Evolutionary conservation across 2,113 vertebrate species (phyloP), one percentile per base, ranked within the genome.

Genomic region (Tupaia chinensis): DNA sequence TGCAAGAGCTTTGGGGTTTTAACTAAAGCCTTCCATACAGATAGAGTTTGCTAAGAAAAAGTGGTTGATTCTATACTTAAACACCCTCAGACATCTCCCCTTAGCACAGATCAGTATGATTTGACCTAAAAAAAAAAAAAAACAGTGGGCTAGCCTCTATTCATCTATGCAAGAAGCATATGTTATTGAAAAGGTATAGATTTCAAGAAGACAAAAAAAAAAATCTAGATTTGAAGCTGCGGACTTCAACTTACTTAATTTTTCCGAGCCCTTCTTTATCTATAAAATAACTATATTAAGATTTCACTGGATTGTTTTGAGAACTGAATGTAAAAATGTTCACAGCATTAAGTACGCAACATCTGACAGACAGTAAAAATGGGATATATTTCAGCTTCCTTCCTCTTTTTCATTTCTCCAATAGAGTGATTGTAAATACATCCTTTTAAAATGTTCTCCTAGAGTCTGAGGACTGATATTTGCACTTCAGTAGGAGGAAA

Each of bases 241-340:
- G n/a, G 65, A 82, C 54, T 96, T 83, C 2, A 1, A 89, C 54
- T 54, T 72, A 82, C 29, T 77, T 92, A 74, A 20, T 25, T 60
- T 95, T 93, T 93, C 7, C 29, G 23, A 89, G 58, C 27, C 20
- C 87, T 89, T 89, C 69, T 79, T 94, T 27, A 72, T 89, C 60
- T 90, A 65, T 29, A 76, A 89, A 94, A 87, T 94, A 80, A 72
- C n/a, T 56, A 76, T 85, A 32, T 74, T 65, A 91, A 89, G 20
- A 72, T 32, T 34, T 77, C 22, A 23, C 13, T 0, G 25, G 80
- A 11, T 81, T 91, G 85, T 81, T 76, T 65, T n/a, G 88, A 95
- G 61, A 94, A 93, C 3, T 34, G 17, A 92, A 90, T 78, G 63
- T 10, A n/a, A 63, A 96, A 89, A 29, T 44, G 11, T 54, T 82